phyloP scores from a whole-genome alignment of 2,888 invertebrate species.

The Nomada fucata region DNA sequence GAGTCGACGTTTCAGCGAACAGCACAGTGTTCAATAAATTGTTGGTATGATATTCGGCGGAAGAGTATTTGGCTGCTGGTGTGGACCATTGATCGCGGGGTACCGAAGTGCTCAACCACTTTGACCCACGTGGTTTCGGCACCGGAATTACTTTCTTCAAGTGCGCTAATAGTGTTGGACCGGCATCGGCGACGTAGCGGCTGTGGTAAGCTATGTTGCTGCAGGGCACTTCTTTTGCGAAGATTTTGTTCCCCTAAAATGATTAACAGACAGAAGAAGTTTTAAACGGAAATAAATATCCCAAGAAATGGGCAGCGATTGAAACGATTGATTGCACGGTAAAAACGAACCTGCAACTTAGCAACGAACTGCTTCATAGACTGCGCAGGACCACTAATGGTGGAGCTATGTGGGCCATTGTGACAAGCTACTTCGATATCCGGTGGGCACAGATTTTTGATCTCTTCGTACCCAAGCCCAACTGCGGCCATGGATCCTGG shows the following conservation, averaged over 20 bases:
- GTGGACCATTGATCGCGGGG: constrained; percentile 90
- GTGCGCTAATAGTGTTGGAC: constrained; percentile 88
- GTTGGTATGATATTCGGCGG: constrained; percentile 95
- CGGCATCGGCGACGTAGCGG: constrained; percentile 90
- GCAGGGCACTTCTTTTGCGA: constrained; percentile 93
- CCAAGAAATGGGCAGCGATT: no score
- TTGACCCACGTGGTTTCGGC: constrained; percentile 88
- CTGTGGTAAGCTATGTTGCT: constrained; percentile 96
- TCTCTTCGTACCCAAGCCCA: constrained; percentile 87
- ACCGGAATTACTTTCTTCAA: constrained; percentile 88
- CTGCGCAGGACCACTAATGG: constrained; percentile 94
- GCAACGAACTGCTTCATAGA: constrained; percentile 88
- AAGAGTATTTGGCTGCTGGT: constrained; percentile 87
- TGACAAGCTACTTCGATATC: constrained; percentile 95
- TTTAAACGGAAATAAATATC: not conserved
- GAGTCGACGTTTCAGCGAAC: constrained; percentile 92
- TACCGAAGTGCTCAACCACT: constrained; percentile 95
- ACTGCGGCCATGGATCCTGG: constrained; percentile 95
- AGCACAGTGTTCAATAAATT: constrained; percentile 89
- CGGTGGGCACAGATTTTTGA: constrained; percentile 89
- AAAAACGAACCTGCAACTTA: constrained; percentile 84
- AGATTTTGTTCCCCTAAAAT: constrained; percentile 88
- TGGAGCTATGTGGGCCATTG: constrained; percentile 93
- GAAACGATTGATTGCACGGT: not conserved
- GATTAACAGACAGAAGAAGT: not conserved